Conservation (phyloP, 2,888 invertebrate genomes). For the Therioaphis trifolii region DNA sequence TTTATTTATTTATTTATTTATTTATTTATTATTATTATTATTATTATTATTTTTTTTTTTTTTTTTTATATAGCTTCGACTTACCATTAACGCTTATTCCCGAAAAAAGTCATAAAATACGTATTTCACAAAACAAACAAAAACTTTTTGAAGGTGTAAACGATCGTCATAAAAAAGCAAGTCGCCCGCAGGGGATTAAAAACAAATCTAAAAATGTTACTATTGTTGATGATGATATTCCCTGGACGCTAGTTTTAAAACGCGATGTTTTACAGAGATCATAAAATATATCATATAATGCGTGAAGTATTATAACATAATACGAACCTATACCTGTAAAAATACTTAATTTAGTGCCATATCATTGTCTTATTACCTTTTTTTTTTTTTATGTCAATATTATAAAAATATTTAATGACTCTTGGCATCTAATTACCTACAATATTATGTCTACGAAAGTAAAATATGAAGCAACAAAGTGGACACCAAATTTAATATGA, state of each 20-base stretch:
- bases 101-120: slow-evolving; percentile 17
- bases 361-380: neutral
- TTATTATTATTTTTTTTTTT: too few species aligned
- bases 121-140: neutral
- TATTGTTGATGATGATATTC: slow-evolving; percentile 45
- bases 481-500: too few species aligned
- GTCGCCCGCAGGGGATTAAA: slow-evolving; percentile 35
- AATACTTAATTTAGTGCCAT: neutral
- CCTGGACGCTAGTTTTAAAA: slow-evolving; percentile 40
- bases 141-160: slow-evolving; percentile 49
- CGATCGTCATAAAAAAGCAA: slow-evolving; percentile 28
- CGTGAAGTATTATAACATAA: neutral
- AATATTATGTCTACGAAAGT: too few species aligned
- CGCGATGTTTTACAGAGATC: slow-evolving; percentile 28
- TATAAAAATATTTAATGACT: neutral
- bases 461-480: too few species aligned
- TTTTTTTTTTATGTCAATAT: neutral
- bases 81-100: neutral
- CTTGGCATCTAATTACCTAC: neutral
- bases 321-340: neutral
- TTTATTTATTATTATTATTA: too few species aligned
- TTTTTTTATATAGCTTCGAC: neutral
- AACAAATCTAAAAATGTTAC: slow-evolving; percentile 46
- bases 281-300: slow-evolving; percentile 20
- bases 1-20: too few species aligned